Base-by-base conservation (phyloP, 2,113 vertebrate species). In the Nibea albiflora region DNA sequence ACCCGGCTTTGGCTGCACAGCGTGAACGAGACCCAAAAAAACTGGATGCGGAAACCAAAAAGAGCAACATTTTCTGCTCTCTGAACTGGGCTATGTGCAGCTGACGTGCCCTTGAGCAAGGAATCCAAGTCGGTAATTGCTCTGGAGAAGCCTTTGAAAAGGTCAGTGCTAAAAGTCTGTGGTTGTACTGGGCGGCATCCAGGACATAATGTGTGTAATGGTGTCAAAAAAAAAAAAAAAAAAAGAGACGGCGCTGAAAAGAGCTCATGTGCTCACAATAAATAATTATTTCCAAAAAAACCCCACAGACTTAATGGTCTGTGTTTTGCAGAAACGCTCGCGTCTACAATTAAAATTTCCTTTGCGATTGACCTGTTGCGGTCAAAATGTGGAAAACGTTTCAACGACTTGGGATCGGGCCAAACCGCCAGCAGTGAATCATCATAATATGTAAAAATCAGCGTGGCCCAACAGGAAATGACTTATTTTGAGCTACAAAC, bases 331-430 rank as follows among this genome's bases (percentile, higher is more conserved):
- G 75, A 76, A 62, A 46, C 63, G 68, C 79, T 58, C 60, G 60
- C 42, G 50, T 78, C 79, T n/a, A 65, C 77, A 85, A 87, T 86
- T 86, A 79, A 76, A 80, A 76, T 76, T 83, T 81, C 65, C 68
- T 60, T 68, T 46, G 49, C 56, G 4, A 85, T 20, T 76, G 81
- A 87, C 76, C 85, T 69, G 60, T 46, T 79, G 79, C 57, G 83
- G 85, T 75, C 54, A 67, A 67, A 85, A 84, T 68, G 74, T 78
- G 74, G 84, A 79, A 84, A 81, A 85, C 4, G 78, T 63, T 80
- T 67, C 74, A 66, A 5, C 46, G n/a, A 11, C 17, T 65, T 84
- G 80, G 77, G 73, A 65, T 69, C 2, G 11, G 31, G 72, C 79
- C 84, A 80, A 87, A 84, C 75, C 85, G n/a, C 82, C 16, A 11